These are phyloP conservation scores for Drosophila nr. medialis DNA, from an alignment of 2,888 invertebrate species.

Conservation along the genomic window DNA sequence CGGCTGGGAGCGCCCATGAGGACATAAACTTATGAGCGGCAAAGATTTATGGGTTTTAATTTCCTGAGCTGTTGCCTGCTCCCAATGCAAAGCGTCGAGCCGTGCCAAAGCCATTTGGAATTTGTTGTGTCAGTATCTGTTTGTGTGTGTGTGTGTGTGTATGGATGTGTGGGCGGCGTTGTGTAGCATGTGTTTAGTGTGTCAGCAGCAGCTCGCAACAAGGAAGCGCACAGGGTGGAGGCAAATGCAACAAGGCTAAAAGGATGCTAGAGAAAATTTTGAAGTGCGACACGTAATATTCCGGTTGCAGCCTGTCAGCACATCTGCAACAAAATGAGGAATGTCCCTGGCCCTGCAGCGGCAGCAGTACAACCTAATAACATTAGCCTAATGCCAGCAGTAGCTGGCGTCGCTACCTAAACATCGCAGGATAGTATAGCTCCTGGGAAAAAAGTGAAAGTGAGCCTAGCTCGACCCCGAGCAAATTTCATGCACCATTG, in stretches of 20 bases:
- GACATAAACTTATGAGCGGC: slow-evolving; percentile 58
- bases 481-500: slow-evolving; percentile 76
- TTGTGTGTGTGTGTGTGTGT: slow-evolving; percentile 18
- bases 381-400: slow-evolving; percentile 62
- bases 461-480: slow-evolving; percentile 56
- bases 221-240: slow-evolving; percentile 16
- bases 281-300: slow-evolving; percentile 79
- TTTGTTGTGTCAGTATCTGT: slow-evolving; percentile 10
- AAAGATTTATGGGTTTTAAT: slow-evolving; percentile 84
- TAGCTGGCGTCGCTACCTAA: slow-evolving; percentile 61
- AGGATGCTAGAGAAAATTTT: slow-evolving; percentile 77
- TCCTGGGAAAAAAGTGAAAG: slow-evolving; percentile 66
- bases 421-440: slow-evolving; percentile 11
- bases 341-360: slow-evolving; percentile 54
- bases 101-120: slow-evolving; percentile 47
- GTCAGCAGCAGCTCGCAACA: slow-evolving; percentile 48
- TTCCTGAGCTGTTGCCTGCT: slow-evolving; percentile 74
- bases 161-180: slow-evolving; percentile 31
- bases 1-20: slow-evolving; percentile 27
- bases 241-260: slow-evolving; percentile 48
- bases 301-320: slow-evolving; percentile 72
- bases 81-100: slow-evolving; percentile 41
- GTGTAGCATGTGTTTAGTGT: slow-evolving; percentile 49
- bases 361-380: slow-evolving; percentile 57
- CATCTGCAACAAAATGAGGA: slow-evolving; percentile 72